Evolutionary conservation across 92 coral and sea anemone species (phyloP).

Genomic region (Palythoa heliodiscus): DNA sequence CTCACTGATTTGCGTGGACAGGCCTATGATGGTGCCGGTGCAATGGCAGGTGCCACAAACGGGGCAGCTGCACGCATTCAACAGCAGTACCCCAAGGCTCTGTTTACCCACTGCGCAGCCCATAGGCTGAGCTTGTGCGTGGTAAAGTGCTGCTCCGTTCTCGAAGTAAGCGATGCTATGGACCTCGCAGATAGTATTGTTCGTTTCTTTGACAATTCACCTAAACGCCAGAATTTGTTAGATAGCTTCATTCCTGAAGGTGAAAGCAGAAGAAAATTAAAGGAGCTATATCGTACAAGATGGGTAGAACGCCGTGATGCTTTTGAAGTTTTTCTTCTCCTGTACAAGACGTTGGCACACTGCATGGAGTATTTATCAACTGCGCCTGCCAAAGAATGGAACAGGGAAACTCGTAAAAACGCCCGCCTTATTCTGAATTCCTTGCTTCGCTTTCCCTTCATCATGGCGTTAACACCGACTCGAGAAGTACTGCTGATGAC

Average conservation of each 20-base stretch:
- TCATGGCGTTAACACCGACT: neutral
- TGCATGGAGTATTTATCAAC: constrained; percentile 15
- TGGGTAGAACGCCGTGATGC: constrained; percentile 55
- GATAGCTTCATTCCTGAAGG: constrained; percentile 32
- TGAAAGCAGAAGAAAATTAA: constrained; percentile 24
- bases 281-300: constrained; percentile 49
- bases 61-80: neutral
- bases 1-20: neutral
- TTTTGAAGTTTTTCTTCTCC: constrained; percentile 41
- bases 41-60: constrained; percentile 22
- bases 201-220: constrained; percentile 41
- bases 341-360: constrained; percentile 23
- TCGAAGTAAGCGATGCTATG: constrained; percentile 34
- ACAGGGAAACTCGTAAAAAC: constrained; percentile 38
- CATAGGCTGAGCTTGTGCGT: constrained; percentile 20
- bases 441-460: constrained; percentile 10
- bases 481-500: neutral
- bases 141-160: constrained; percentile 16
- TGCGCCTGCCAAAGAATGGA: constrained; percentile 22
- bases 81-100: neutral
- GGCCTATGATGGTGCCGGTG: constrained; percentile 8
- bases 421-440: neutral
- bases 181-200: constrained; percentile 38
- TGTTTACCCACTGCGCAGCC: constrained; percentile 14
- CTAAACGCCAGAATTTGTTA: constrained; percentile 12